Conservation (phyloP, 2,797 vertebrate genomes). For the Chaenodraco wilsoni region DNA sequence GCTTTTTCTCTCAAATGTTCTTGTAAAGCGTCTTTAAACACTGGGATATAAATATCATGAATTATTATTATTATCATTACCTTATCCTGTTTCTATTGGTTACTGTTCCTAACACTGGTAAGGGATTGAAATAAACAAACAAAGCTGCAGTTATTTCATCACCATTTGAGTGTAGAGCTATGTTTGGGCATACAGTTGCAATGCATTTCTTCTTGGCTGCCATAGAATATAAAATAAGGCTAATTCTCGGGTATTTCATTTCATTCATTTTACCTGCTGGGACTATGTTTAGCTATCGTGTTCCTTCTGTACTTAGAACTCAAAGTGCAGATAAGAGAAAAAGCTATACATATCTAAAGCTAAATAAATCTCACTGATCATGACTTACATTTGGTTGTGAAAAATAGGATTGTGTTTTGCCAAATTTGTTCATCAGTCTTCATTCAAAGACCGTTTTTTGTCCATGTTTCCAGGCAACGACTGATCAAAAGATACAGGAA, state of each 20-base stretch:
- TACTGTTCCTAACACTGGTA: background rate
- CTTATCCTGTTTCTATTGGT: background rate
- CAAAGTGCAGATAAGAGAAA: background rate
- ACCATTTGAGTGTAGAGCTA: background rate
- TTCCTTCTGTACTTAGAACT: background rate
- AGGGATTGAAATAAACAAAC: background rate
- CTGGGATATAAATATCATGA: no score
- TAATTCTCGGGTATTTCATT: background rate
- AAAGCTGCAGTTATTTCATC: background rate
- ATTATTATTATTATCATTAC: no score
- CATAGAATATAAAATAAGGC: background rate
- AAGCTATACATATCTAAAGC: background rate
- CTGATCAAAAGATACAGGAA: constrained; percentile 83
- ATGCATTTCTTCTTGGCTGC: background rate
- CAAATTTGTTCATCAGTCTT: fast-evolving
- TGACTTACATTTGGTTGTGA: background rate
- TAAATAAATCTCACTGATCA: background rate
- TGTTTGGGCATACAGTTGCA: background rate
- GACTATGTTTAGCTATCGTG: background rate
- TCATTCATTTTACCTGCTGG: background rate
- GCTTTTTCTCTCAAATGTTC: no score
- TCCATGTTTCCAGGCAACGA: constrained; percentile 63
- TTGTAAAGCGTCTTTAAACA: no score
- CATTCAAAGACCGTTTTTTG: background rate
- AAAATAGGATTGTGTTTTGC: background rate